Conservation (phyloP, 2,797 vertebrate genomes). For the Mormyrus hasselquistii region DNA sequence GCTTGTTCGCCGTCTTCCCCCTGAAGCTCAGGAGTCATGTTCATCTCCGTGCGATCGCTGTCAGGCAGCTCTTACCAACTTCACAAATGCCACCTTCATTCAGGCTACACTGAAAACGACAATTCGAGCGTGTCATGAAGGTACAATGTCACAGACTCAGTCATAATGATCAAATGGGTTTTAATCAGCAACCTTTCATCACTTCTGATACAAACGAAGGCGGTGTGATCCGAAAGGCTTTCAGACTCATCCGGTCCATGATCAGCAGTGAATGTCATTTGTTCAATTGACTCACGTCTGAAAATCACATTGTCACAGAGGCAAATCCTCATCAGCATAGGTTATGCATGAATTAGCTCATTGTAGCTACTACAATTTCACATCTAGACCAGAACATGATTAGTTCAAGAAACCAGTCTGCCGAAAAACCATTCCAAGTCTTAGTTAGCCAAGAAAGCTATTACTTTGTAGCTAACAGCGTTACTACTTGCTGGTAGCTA, state of each 20-base stretch:
- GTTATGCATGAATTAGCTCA: background rate
- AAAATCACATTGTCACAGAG: background rate
- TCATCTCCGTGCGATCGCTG: background rate
- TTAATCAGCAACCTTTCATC: background rate
- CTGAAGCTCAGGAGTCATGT: background rate
- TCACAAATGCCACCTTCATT: background rate
- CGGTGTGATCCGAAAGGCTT: background rate
- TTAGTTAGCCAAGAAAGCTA: background rate
- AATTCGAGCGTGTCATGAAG: background rate
- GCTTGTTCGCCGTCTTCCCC: background rate
- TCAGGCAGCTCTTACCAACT: background rate
- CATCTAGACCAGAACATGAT: background rate
- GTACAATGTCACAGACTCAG: background rate
- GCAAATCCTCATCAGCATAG: background rate
- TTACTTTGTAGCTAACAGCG: background rate
- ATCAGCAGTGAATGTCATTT: background rate
- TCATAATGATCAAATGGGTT: constrained; percentile 1
- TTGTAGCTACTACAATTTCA: background rate
- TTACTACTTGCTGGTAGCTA: background rate
- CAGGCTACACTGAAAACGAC: background rate
- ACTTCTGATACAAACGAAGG: background rate
- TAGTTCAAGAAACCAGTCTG: background rate
- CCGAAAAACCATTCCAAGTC: background rate
- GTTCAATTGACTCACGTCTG: background rate
- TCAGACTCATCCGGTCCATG: background rate